phyloP scores from a whole-genome alignment of 2,888 invertebrate species.

The Campoplex nolae region DNA sequence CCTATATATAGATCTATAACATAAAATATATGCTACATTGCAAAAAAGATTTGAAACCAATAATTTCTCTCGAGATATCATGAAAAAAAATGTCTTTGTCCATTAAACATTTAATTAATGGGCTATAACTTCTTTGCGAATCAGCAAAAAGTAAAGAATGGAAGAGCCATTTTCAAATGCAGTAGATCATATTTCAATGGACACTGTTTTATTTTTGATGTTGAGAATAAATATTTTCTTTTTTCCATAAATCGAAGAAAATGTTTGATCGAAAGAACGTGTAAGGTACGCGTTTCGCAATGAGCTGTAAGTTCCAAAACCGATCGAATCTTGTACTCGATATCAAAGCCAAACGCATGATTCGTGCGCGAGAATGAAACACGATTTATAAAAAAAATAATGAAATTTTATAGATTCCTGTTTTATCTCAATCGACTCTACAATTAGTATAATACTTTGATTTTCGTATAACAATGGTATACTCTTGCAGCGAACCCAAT shows the following conservation, averaged over 20 bases:
- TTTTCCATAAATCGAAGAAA: not conserved
- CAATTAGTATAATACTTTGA: not conserved
- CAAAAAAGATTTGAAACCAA: not conserved
- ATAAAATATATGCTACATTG: no score
- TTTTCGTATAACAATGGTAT: not conserved
- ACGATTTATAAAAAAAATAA: not conserved
- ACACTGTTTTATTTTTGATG: no score
- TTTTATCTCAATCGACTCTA: not conserved
- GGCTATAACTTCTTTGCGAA: not conserved
- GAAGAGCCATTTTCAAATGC: not conserved
- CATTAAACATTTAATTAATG: not conserved
- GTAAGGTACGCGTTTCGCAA: not conserved
- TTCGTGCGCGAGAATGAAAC: not conserved
- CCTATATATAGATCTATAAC: not conserved
- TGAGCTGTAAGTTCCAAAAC: not conserved
- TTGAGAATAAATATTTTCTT: not conserved
- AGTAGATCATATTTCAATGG: not conserved
- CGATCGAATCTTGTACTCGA: not conserved
- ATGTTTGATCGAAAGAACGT: not conserved
- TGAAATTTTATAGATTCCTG: not conserved
- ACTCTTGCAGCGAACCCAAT: not conserved
- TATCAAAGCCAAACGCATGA: not conserved
- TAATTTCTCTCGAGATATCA: not conserved
- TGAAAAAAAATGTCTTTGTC: not conserved
- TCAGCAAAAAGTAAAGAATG: not conserved